Conservation (phyloP, 1,140 invertebrate genomes). For the Nasonia vitripennis region DNA sequence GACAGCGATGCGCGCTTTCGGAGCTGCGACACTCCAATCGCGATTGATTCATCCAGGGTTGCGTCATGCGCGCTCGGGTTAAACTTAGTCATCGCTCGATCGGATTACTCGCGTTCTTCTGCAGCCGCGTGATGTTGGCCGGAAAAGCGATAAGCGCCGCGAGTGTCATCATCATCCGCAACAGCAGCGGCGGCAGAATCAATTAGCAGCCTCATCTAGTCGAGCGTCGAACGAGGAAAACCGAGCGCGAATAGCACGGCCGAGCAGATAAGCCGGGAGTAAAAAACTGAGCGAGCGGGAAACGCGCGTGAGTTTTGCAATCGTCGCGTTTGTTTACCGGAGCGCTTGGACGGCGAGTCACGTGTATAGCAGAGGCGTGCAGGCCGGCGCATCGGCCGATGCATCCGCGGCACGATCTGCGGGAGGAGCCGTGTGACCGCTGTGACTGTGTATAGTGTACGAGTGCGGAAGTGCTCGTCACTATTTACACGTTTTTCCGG, state of each 20-base stretch:
- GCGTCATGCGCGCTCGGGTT: neutral
- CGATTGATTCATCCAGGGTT: conserved; percentile 22
- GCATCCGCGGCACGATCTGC: no score
- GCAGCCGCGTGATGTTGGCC: neutral
- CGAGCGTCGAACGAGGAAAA: neutral
- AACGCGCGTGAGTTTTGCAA: neutral
- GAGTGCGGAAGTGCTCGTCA: no score
- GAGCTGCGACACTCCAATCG: neutral
- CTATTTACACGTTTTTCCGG: no score
- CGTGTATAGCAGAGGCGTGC: conserved; percentile 24
- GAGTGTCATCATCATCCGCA: no score
- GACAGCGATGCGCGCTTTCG: no score
- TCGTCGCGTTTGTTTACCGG: neutral
- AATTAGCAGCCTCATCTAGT: neutral
- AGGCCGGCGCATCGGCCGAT: no score
- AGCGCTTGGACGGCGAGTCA: neutral
- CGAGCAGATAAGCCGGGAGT: neutral
- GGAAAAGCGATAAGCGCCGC: no score
- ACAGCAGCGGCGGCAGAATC: neutral
- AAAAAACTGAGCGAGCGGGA: neutral
- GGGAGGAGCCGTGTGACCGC: no score
- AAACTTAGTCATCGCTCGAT: conserved; percentile 15
- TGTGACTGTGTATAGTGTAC: no score
- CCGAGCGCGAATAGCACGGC: neutral
- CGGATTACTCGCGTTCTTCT: neutral